Conservation (phyloP, 2,113 vertebrate genomes). For the Sminthopsis crassicaudata region DNA sequence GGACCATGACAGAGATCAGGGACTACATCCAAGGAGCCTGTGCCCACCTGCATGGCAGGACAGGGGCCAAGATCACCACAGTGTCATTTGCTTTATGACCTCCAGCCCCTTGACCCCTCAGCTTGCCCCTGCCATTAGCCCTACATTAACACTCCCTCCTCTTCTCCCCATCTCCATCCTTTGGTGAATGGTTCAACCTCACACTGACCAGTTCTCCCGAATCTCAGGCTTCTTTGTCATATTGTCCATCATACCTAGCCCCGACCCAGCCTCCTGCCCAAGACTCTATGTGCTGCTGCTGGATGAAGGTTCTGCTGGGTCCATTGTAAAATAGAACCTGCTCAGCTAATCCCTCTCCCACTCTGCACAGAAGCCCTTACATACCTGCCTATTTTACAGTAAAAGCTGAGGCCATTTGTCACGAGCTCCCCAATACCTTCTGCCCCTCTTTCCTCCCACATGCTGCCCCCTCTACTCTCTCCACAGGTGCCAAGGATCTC, state of each 20-base stretch:
- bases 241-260: neutral
- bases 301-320: neutral
- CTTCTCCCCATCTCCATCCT: neutral
- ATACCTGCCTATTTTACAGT: neutral
- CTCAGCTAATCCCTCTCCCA: neutral
- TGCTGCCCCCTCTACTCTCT: no score
- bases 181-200: neutral
- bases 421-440: neutral
- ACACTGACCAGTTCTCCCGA: neutral
- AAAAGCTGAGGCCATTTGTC: neutral
- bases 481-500: neutral
- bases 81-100: neutral
- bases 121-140: neutral
- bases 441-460: neutral
- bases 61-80: neutral
- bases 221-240: neutral
- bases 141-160: neutral
- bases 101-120: no score
- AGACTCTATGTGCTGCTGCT: no score
- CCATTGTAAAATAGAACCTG: neutral
- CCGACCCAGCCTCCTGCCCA: no score
- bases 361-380: neutral
- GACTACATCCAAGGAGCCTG: neutral
- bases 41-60: neutral
- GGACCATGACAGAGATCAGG: neutral